Percentiles rank a stretch among this genome's conserved stretches.
Conservation (phyloP, 1,140 invertebrate genomes). For the Chironomus tepperi region DNA sequence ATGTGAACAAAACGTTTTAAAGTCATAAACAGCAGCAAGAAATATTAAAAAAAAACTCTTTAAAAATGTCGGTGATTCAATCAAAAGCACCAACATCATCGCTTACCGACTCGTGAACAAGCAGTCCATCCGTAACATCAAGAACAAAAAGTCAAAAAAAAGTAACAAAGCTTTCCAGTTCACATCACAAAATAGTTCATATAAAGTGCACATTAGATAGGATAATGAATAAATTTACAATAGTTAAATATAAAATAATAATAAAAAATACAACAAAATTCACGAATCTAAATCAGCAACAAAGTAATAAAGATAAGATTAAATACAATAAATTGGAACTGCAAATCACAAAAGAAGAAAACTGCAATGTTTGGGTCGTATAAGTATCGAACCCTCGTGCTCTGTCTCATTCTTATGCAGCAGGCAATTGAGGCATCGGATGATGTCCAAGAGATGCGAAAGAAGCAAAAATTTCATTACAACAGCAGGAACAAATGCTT, state of each 20-base stretch:
- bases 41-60: too few species aligned
- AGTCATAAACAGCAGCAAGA: too few species aligned
- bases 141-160: too few species aligned
- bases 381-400: background rate
- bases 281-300: background rate
- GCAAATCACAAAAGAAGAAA: background rate
- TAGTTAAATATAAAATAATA: background rate
- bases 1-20: too few species aligned
- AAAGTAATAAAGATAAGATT: too few species aligned
- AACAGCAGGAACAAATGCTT: background rate
- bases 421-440: background rate
- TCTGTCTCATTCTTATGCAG: background rate
- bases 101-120: too few species aligned
- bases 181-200: too few species aligned
- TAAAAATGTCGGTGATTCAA: too few species aligned
- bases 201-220: constrained; percentile 8
- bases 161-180: too few species aligned
- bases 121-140: too few species aligned
- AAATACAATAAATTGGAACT: background rate
- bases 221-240: constrained; percentile 20
- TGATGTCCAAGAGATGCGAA: background rate
- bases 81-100: too few species aligned
- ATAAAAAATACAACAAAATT: background rate
- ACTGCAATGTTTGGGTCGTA: background rate
- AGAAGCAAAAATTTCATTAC: background rate